A percentile compares a stretch with the other conserved stretches of the same genome.
Conservation (phyloP, 2,113 vertebrate genomes). For the Rhizomys pruinosus region DNA sequence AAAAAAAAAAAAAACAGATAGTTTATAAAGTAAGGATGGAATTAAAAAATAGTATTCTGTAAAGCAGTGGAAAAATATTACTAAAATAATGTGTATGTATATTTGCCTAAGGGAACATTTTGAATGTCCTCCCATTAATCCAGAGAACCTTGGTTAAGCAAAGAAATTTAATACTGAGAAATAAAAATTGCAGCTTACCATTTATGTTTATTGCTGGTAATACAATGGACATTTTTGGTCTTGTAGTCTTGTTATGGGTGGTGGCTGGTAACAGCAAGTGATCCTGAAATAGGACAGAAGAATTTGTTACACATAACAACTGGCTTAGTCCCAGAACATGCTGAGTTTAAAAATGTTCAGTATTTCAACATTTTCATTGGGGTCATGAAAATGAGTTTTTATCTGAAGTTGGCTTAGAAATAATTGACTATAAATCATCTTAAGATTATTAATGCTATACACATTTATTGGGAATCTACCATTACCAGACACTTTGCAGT, state of each 20-base stretch:
- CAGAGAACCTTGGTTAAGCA: not conserved
- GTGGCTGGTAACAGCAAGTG: slow-evolving; percentile 97
- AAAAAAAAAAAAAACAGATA: not conserved
- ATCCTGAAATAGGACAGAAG: slow-evolving; percentile 89
- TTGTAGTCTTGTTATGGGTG: slow-evolving; percentile 95
- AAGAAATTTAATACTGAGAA: not conserved
- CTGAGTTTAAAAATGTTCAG: not conserved
- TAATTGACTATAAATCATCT: not conserved
- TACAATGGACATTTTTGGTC: slow-evolving; percentile 97
- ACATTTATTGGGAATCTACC: not conserved
- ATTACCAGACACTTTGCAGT: not conserved
- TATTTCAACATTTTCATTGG: not conserved
- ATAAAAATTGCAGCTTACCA: slow-evolving; percentile 87
- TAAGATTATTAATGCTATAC: not conserved
- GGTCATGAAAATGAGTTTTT: not conserved
- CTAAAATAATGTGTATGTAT: not conserved
- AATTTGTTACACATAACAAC: slow-evolving; percentile 58
- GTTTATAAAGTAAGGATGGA: not conserved
- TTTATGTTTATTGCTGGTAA: slow-evolving; percentile 96
- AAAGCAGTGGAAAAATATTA: slow-evolving; percentile 25
- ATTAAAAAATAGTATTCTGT: slow-evolving; percentile 31
- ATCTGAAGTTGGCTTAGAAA: not conserved
- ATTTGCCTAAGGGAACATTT: not conserved
- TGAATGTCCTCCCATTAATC: not conserved
- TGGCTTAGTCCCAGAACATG: not conserved